Evolutionary conservation across 2,113 vertebrate genomes (phyloP), one percentile per base, ranked within the genome.

Genomic region (Caloenas nicobarica): DNA sequence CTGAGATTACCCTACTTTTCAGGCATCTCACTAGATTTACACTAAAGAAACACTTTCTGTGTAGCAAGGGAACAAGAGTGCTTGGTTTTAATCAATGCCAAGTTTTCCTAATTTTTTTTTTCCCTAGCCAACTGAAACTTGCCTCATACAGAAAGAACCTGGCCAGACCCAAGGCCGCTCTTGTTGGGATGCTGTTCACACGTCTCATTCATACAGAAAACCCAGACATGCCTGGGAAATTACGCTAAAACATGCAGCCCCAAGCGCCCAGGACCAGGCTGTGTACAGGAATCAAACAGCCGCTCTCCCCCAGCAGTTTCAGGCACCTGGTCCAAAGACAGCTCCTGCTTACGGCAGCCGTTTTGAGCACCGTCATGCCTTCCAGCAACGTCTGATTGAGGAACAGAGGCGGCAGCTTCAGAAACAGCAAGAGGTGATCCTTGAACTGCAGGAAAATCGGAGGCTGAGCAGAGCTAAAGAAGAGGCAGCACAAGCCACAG

Each of bases 361-460:
- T 85, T 98, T 98, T 85, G 97, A 98, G 91, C 97, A 97, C 88
- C 97, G 90, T 46, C 97, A 98, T 7, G 60, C 95, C 53, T 97
- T 97, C 92, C 99, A 99, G 97, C 98, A 98, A 92, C 97, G 97
- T 87, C 97, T 99, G 84, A 99, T 99, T 78, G 81, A 98, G 25
- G 96, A 98, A 88, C 99, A 99, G 91, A 98, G 95, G 87, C 98
- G 96, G 91, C 98, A 98, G 88, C 98, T 99, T 93, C 97, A 98
- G 95, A 98, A 99, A 91, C 99, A 99, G 96, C 97, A 98, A 85
- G 97, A 98, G 82, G 95, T 98, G 88, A 99, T 99, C 74, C 85
- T 94, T 22, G 96, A 88, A 48, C 98, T 99, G 85, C 98, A 97
- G 94, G 95, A 98, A 96, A 96, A 97, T 78, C 98, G 98, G 95